Conservation (phyloP, 2,113 vertebrate genomes). For the Passer domesticus region DNA sequence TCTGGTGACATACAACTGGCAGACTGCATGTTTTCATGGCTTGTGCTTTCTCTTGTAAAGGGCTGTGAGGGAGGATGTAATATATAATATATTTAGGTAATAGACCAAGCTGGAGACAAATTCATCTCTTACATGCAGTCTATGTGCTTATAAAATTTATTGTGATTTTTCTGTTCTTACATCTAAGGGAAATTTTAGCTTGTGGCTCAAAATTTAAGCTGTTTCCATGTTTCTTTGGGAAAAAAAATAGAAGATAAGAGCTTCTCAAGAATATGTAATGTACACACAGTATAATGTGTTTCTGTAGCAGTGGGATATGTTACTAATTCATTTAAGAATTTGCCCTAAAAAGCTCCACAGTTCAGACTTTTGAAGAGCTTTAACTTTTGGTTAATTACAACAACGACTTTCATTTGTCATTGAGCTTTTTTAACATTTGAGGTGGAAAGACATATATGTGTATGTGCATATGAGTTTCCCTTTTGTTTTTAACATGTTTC, state of each 20-base stretch:
- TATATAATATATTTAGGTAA: neutral
- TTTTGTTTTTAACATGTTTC: neutral
- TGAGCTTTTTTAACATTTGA: neutral
- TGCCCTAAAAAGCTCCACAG: neutral
- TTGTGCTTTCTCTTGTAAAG: neutral
- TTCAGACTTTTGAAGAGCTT: neutral
- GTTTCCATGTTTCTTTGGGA: neutral
- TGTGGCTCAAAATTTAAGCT: neutral
- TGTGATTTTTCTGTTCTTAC: neutral
- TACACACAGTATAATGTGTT: neutral
- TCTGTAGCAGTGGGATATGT: neutral
- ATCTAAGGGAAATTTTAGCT: neutral
- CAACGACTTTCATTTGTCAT: neutral
- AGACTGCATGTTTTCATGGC: neutral
- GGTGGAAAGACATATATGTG: neutral
- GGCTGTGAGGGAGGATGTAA: neutral
- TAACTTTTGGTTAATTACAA: neutral
- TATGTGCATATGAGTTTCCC: neutral
- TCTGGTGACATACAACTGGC: neutral
- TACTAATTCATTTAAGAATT: neutral
- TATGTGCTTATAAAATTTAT: neutral
- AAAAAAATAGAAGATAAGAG: neutral
- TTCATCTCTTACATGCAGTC: neutral
- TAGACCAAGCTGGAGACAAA: neutral
- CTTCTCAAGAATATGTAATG: neutral